These are phyloP conservation scores for Ectropis grisescens DNA, from an alignment of 1,140 invertebrate genomes.

Conservation along the genomic window DNA sequence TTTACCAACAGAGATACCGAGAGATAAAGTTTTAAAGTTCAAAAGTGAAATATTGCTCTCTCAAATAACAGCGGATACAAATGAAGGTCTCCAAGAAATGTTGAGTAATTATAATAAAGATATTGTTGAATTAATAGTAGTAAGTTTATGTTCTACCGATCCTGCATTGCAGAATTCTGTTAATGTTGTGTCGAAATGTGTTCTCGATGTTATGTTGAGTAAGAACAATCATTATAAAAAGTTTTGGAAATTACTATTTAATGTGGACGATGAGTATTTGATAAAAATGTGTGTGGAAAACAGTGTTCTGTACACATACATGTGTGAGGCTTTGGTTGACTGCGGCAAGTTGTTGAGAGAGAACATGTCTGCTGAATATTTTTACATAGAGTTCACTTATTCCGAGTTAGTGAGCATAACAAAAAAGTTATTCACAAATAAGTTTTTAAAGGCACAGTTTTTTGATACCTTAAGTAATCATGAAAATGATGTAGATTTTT, in stretches of 20 bases:
- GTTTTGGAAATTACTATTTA: slow-evolving; percentile 63
- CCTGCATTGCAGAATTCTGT: slow-evolving; percentile 27
- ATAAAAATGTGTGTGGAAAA: slow-evolving; percentile 53
- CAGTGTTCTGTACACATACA: slow-evolving; percentile 56
- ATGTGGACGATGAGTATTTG: slow-evolving; percentile 49
- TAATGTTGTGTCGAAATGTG: no score
- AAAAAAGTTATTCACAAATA: slow-evolving; percentile 36
- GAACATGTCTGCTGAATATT: slow-evolving; percentile 49
- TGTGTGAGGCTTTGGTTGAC: slow-evolving; percentile 71
- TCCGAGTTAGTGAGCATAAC: slow-evolving; percentile 59
- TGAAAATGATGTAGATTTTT: slow-evolving; percentile 27
- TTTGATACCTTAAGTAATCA: slow-evolving; percentile 15
- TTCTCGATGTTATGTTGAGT: not conserved
- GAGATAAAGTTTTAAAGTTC: slow-evolving; percentile 28
- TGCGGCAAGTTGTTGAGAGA: slow-evolving; percentile 48
- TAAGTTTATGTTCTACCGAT: slow-evolving; percentile 33
- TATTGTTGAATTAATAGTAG: slow-evolving; percentile 29
- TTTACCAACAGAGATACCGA: slow-evolving; percentile 26
- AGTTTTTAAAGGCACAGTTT: slow-evolving; percentile 34
- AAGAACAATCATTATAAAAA: slow-evolving; percentile 41
- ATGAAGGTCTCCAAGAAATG: slow-evolving; percentile 21
- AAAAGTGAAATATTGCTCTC: slow-evolving; percentile 42
- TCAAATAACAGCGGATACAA: slow-evolving; percentile 24
- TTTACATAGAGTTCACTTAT: slow-evolving; percentile 67
- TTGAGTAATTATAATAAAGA: slow-evolving; percentile 26